Conservation (phyloP, 2,888 invertebrate genomes). For the Chironomus tentans region DNA sequence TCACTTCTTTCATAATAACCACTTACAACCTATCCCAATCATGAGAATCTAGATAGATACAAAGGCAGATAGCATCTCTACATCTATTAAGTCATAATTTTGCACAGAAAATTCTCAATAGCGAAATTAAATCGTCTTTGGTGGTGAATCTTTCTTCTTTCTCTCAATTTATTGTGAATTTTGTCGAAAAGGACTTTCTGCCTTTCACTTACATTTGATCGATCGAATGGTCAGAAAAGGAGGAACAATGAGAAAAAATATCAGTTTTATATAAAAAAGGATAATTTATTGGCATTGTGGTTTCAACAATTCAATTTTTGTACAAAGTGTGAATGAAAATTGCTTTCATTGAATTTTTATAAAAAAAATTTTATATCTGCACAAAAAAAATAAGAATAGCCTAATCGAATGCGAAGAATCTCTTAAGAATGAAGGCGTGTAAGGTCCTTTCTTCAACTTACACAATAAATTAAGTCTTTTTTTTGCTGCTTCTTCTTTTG, state of each 20-base stretch:
- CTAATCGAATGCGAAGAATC: constrained; percentile 7
- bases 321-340: constrained; percentile 1
- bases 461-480: constrained; percentile 18
- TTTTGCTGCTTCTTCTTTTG: neutral
- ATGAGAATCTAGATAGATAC: no score
- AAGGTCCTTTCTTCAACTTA: constrained; percentile 19
- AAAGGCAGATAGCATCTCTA: no score
- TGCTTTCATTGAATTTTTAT: neutral
- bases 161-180: neutral
- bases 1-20: no score
- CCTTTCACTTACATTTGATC: neutral
- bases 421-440: constrained; percentile 25
- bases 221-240: constrained; percentile 7
- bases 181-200: no score
- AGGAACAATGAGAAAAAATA: neutral
- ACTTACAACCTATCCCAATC: no score
- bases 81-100: neutral
- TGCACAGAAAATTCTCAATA: neutral
- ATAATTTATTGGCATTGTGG: constrained; percentile 20
- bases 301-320: neutral
- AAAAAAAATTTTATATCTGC: neutral
- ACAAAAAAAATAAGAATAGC: constrained; percentile 6
- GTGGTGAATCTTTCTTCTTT: neutral
- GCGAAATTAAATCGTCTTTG: neutral
- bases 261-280: neutral